Base-by-base conservation (phyloP, 2,113 vertebrate genomes). In the Nesoenas mayeri region DNA sequence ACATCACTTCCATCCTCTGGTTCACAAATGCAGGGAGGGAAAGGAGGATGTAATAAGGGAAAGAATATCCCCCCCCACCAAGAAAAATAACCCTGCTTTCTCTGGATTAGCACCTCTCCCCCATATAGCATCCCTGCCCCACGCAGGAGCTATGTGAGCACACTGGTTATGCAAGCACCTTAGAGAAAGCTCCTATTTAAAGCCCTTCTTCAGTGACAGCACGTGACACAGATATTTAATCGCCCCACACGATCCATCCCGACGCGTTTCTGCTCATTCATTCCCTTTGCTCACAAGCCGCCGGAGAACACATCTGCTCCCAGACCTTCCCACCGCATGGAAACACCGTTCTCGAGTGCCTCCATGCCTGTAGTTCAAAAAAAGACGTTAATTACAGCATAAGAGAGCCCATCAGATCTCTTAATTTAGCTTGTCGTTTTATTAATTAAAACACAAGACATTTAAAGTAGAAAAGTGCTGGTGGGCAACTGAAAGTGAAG, bases 161-260 rank as follows among this genome's bases (percentile, higher is more conserved):
- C 65, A 19, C 1, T 7, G 4, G 81, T 85, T 93, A 32, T 9
- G 53, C 65, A 97, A 97, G 65, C 88, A 31, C 82, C 77, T 85
- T 70, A 15, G 8, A 85, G 89, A 93, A 84, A 72, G 82, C 88
- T 93, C 95, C 96, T 96, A 65, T 96, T 95, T 83, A 79, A 96
- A 96, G 92, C 96, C 57, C 65, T 79, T 87, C 91, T 38, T 62
- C 24, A 69, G 89, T 96, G 97, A 94, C 96, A 97, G 92, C 84
- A 34, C 82, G 12, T 57, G 78, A 54, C 95, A 95, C 69, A 91
- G 93, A 66, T 71, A 44, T 92, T 95, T 87, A 96, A 91, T n/a
- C 88, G 79, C 95, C 90, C 92, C 80, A 62, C 29, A 15, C 0
- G 2, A 93, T 48, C 78, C 66, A n/a, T 40, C 95, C 94, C 22